phyloP scores from a whole-genome alignment of 2,888 invertebrate genomes.

The Cryptocephalus moraei region DNA sequence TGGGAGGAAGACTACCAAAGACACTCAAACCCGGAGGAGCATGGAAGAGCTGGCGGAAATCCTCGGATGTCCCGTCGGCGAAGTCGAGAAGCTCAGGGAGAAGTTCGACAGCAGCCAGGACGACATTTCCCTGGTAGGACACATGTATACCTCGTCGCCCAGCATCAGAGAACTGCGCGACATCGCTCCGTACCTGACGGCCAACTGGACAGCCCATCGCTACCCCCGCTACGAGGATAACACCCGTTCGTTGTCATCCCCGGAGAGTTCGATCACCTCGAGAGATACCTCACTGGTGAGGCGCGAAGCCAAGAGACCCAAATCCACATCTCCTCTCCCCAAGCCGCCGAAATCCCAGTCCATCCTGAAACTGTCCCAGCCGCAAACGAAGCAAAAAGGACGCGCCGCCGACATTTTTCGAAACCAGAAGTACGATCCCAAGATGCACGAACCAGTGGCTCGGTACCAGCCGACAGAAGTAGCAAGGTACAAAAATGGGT shows the following conservation, averaged over 20 bases:
- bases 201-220: slow-evolving; percentile 71
- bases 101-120: slow-evolving; percentile 56
- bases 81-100: slow-evolving; percentile 61
- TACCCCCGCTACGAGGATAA: slow-evolving; percentile 63
- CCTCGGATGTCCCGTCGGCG: slow-evolving; percentile 45
- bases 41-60: slow-evolving; percentile 32
- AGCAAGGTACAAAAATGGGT: slow-evolving; percentile 38
- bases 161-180: slow-evolving; percentile 66
- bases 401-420: slow-evolving; percentile 39
- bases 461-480: slow-evolving; percentile 56
- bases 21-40: slow-evolving; percentile 18
- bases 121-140: slow-evolving; percentile 55
- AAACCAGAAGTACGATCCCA: slow-evolving; percentile 63
- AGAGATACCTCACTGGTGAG: slow-evolving; percentile 33
- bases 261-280: slow-evolving; percentile 30
- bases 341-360: slow-evolving; percentile 33
- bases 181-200: slow-evolving; percentile 68
- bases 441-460: slow-evolving; percentile 62
- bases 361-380: slow-evolving; percentile 32
- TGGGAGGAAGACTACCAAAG: slow-evolving; percentile 28
- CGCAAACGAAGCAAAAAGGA: slow-evolving; percentile 10
- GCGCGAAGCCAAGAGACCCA: slow-evolving; percentile 35
- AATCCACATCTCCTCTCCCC: slow-evolving; percentile 42
- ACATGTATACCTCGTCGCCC: slow-evolving; percentile 73
- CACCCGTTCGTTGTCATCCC: slow-evolving; percentile 50